Conservation (phyloP, 2,888 invertebrate genomes). For the Pandemis heparana region DNA sequence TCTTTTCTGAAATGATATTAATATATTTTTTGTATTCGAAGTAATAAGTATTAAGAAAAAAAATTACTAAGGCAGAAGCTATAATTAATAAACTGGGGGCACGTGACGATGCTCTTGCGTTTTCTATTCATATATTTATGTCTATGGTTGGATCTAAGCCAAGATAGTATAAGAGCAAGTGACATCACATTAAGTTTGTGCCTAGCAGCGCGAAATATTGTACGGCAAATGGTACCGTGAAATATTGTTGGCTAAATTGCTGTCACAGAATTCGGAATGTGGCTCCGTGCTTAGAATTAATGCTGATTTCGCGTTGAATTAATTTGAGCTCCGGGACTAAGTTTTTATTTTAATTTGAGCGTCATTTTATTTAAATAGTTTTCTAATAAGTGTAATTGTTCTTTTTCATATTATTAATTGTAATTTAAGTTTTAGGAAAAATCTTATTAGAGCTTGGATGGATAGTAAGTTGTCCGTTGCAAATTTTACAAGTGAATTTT, state of each 20-base stretch:
- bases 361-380: too few relatives aligned
- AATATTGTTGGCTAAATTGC: constrained; percentile 3
- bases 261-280: not conserved
- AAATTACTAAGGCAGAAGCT: too few relatives aligned
- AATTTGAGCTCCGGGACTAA: not conserved
- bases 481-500: too few relatives aligned
- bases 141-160: not conserved
- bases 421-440: too few relatives aligned
- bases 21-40: too few relatives aligned
- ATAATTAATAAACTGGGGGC: not conserved
- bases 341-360: not conserved
- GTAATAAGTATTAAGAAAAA: too few relatives aligned
- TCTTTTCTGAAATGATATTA: too few relatives aligned
- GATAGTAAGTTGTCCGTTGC: too few relatives aligned
- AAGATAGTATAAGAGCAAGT: not conserved
- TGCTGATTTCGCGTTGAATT: not conserved
- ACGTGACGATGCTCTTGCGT: not conserved
- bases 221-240: not conserved
- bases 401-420: too few relatives aligned
- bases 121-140: constrained; percentile 1
- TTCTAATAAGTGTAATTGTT: too few relatives aligned
- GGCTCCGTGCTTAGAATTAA: not conserved
- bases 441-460: too few relatives aligned
- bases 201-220: constrained; percentile 12
- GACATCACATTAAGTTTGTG: constrained; percentile 7